Evolutionary conservation across 1,140 invertebrate species (phyloP).

Genomic region (Drosophila simulans): DNA sequence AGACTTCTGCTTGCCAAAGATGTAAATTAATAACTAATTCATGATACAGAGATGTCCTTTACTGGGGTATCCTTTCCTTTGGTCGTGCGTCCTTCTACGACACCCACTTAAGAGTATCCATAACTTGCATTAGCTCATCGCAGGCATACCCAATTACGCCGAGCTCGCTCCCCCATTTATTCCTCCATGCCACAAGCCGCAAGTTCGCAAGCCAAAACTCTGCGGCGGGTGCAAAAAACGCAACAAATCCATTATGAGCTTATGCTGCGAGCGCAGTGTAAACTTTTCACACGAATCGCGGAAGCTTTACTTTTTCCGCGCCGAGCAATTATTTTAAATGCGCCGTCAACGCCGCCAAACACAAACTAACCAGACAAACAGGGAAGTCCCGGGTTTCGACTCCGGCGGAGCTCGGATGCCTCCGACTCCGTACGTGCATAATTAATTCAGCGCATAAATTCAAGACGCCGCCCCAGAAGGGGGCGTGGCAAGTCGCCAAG

Average conservation of each 20-base stretch:
- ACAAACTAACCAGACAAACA: conserved; percentile 78
- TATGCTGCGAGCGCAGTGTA: conserved; percentile 75
- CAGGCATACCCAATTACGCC: conserved; percentile 44
- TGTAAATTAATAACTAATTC: too few species aligned
- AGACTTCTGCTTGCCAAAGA: too few species aligned
- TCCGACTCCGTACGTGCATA: conserved; percentile 70
- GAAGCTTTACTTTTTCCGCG: conserved; percentile 57
- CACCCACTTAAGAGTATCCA: conserved; percentile 55
- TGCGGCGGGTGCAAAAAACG: conserved; percentile 37
- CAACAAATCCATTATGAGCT: conserved; percentile 80
- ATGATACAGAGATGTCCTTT: not conserved
- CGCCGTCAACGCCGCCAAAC: conserved; percentile 65
- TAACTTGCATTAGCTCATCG: conserved; percentile 66
- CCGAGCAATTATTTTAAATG: conserved; percentile 79
- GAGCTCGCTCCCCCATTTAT: conserved; percentile 1
- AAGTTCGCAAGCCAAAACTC: conserved; percentile 39
- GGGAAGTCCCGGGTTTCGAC: conserved; percentile 17
- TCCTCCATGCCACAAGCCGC: conserved; percentile 49
- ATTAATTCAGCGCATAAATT: conserved; percentile 83
- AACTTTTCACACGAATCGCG: conserved; percentile 78
- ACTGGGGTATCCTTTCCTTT: conserved; percentile 23
- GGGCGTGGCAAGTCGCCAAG: conserved; percentile 7
- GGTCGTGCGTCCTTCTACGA: not conserved
- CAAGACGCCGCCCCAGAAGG: conserved; percentile 60
- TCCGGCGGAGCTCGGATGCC: conserved; percentile 9